Evolutionary conservation across 1,140 invertebrate species (phyloP), one percentile per base, ranked within the genome.

Genomic region (Drosophila malerkotliana): DNA sequence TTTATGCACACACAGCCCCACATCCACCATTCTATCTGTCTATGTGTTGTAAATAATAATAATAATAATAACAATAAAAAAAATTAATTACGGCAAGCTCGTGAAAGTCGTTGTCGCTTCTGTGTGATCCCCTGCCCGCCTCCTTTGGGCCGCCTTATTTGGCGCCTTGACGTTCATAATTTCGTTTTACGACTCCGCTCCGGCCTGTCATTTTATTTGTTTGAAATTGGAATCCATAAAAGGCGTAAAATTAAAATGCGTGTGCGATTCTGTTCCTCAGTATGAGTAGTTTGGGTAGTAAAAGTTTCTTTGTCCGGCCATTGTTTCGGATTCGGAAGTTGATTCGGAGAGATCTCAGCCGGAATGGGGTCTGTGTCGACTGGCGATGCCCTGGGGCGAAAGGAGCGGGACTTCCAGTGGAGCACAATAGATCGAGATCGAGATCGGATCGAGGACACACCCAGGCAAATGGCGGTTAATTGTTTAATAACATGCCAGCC

Each of bases 151-250:
- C 30, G 76, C 82, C 81, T 77, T 84, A 87, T 84, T 84, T 84
- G 81, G 81, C 48, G 82, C 82, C 68, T 84, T 84, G 82, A 84
- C 81, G 81, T 84, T 84, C 77, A 84, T 84, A 84, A 84, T 84
- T 84, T 84, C 76, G 72, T 88, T 88, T 88, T 83, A 88, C 79
- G 79, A 88, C 72, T 82, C 63, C 77, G 66, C 74, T 78, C 76
- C 64, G 79, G n/a, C 8, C 74, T 87, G 82, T 85, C 83, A 77
- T 87, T 87, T 85, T 76, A 81, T 85, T 85, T 82, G 84, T 85
- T 82, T 85, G 82, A 85, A 85, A 85, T 85, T 87, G 83, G 87
- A 85, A 87, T 59, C 82, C 81, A 85, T 87, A 85, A 85, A 87
- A 85, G 83, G 82, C 77, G 74, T 55, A 85, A 82, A 85, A 85